Evolutionary conservation across 2,888 invertebrate genomes (phyloP).

Genomic region (Diogma glabrata): DNA sequence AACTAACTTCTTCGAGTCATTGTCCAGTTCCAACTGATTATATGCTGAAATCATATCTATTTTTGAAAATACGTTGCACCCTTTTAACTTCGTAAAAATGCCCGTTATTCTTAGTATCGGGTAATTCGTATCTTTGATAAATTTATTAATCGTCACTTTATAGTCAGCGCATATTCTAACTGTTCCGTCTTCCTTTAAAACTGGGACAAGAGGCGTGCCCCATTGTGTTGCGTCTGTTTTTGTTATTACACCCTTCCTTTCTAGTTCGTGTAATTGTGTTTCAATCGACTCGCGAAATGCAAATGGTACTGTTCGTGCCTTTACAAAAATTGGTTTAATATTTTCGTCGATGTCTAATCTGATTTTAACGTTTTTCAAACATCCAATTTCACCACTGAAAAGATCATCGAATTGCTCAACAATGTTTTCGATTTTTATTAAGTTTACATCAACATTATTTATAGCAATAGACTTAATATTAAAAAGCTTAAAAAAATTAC

Average conservation of each 20-base stretch:
- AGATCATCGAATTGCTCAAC: too few species aligned
- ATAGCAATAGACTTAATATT: too few species aligned
- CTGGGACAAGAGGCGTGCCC: conserved; percentile 6
- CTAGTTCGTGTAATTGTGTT: neutral
- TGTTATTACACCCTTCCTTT: neutral
- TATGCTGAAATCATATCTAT: conserved; percentile 14
- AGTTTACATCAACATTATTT: too few species aligned
- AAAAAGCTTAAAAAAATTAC: too few species aligned
- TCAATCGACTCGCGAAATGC: neutral
- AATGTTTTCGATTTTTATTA: too few species aligned
- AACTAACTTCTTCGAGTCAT: conserved; percentile 13
- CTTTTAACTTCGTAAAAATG: neutral
- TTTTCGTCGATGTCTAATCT: too few species aligned
- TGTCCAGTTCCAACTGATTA: conserved; percentile 12
- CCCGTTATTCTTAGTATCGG: conserved; percentile 1
- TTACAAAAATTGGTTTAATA: too few species aligned
- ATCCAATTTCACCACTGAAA: too few species aligned
- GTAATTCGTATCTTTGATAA: conserved; percentile 1
- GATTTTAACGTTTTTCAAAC: too few species aligned
- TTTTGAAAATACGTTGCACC: too few species aligned
- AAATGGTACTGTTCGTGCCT: neutral
- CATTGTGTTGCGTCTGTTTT: neutral
- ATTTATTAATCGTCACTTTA: neutral
- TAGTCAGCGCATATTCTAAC: conserved; percentile 8
- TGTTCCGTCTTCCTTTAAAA: neutral